These are phyloP conservation scores for Conomelus anceps DNA, from an alignment of 2,888 invertebrate species.

Conservation along the genomic window DNA sequence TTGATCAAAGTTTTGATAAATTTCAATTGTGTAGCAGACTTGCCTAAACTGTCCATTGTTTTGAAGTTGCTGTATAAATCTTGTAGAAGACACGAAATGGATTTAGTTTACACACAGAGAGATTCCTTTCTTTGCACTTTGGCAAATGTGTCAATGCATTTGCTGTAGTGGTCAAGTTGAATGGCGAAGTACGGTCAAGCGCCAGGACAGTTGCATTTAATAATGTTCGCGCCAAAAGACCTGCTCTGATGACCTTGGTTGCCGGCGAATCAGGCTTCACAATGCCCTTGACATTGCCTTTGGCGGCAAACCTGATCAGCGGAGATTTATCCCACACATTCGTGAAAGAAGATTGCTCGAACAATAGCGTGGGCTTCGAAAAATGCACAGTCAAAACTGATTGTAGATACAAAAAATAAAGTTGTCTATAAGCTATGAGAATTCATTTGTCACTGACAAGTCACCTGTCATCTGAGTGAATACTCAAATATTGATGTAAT, in stretches of 20 bases:
- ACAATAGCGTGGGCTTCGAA: background rate
- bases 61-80: background rate
- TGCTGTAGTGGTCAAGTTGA: background rate
- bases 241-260: background rate
- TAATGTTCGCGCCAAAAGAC: background rate
- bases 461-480: too few relatives aligned
- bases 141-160: background rate
- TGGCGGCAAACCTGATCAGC: background rate
- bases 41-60: background rate
- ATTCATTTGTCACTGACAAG: too few relatives aligned
- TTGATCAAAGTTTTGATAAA: background rate
- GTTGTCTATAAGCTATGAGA: too few relatives aligned
- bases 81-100: background rate
- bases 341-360: background rate
- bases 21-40: background rate
- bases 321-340: background rate
- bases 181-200: background rate
- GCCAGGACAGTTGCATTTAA: too few relatives aligned
- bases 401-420: too few relatives aligned
- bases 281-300: background rate
- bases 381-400: background rate
- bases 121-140: background rate
- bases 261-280: background rate
- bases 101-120: background rate
- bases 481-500: too few relatives aligned